Conservation (phyloP, 1,140 invertebrate genomes). For the Drosophila guanche region DNA sequence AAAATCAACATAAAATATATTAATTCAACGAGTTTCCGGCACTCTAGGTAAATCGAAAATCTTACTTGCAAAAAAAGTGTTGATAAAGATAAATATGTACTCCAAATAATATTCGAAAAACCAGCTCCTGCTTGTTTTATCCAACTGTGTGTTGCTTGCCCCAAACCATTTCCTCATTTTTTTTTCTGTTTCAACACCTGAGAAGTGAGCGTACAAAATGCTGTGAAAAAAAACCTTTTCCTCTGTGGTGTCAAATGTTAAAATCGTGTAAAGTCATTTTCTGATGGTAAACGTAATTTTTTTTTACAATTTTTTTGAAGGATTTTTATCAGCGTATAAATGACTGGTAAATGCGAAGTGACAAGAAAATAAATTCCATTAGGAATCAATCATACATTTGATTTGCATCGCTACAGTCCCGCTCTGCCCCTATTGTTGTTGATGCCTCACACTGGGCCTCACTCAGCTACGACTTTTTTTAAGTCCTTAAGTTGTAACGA, state of each 20-base stretch:
- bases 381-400: conserved; percentile 35
- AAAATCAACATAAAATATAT: background rate
- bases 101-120: no score
- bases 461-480: no score
- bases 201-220: conserved; percentile 17
- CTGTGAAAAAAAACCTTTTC: conserved; percentile 9
- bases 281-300: conserved; percentile 4
- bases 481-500: no score
- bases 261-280: conserved; percentile 18
- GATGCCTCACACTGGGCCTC: background rate
- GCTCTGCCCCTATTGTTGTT: conserved; percentile 12
- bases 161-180: conserved; percentile 13
- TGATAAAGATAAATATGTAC: background rate
- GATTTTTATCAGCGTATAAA: conserved; percentile 15
- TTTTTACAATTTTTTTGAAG: conserved; percentile 9
- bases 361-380: conserved; percentile 25
- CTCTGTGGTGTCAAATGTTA: conserved; percentile 11
- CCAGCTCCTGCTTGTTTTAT: no score
- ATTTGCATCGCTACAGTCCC: conserved; percentile 16
- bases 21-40: background rate
- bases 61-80: background rate
- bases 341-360: conserved; percentile 31
- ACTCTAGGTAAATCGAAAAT: conserved; percentile 31
- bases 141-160: no score
- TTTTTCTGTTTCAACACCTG: conserved; percentile 13